These are phyloP conservation scores for Chironomus striatipennis DNA, from an alignment of 1,140 invertebrate species.

Conservation along the genomic window DNA sequence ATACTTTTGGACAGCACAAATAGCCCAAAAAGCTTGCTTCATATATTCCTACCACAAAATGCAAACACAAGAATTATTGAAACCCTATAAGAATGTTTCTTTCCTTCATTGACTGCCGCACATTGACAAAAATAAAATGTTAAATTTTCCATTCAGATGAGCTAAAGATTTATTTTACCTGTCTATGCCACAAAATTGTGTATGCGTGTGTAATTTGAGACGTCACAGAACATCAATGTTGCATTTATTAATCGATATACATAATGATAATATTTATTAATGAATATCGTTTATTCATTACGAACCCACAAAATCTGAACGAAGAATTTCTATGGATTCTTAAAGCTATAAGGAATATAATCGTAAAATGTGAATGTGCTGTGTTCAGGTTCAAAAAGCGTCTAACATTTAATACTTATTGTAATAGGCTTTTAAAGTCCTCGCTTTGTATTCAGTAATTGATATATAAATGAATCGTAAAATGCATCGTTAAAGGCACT, in stretches of 20 bases:
- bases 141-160: too few relatives aligned
- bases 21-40: too few relatives aligned
- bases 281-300: neutral
- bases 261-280: slow-evolving; percentile 14
- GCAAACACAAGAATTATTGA: too few relatives aligned
- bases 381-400: neutral
- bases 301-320: neutral
- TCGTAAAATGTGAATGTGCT: neutral
- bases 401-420: slow-evolving; percentile 14
- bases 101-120: too few relatives aligned
- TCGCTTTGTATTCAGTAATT: slow-evolving; percentile 20
- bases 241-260: neutral
- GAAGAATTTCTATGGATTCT: neutral
- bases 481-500: slow-evolving; percentile 17
- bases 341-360: too few relatives aligned
- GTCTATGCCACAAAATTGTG: neutral
- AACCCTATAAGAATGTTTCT: too few relatives aligned
- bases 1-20: too few relatives aligned
- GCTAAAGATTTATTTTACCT: neutral
- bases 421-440: slow-evolving; percentile 17
- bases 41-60: too few relatives aligned
- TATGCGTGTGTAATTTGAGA: neutral
- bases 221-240: neutral
- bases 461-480: slow-evolving; percentile 20
- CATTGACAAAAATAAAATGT: too few relatives aligned